Evolutionary conservation across 1,140 invertebrate genomes (phyloP).

Genomic region (Chelonus insularis): DNA sequence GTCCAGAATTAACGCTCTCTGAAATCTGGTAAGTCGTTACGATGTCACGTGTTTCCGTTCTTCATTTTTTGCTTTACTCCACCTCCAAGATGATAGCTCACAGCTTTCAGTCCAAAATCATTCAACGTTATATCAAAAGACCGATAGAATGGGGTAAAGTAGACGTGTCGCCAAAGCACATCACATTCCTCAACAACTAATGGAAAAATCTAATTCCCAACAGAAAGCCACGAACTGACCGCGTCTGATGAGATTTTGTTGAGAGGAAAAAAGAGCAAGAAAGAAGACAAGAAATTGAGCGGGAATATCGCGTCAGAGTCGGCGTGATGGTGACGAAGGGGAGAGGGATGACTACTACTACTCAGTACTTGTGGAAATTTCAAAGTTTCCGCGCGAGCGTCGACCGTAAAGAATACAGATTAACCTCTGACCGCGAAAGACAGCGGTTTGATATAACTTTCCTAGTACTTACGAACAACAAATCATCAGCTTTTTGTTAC

Average conservation of each 20-base stretch:
- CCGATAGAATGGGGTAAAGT: too few relatives aligned
- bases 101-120: too few relatives aligned
- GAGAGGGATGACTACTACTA: not conserved
- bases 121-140: too few relatives aligned
- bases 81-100: too few relatives aligned
- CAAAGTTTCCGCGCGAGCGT: constrained; percentile 35
- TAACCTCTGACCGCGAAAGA: constrained; percentile 37
- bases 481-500: too few relatives aligned
- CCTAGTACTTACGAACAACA: too few relatives aligned
- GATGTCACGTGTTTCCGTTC: constrained; percentile 14
- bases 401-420: constrained; percentile 45
- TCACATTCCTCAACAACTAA: constrained; percentile 1
- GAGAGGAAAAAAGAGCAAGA: constrained; percentile 19
- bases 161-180: not conserved
- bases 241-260: constrained; percentile 29
- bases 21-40: not conserved
- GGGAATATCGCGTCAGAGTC: constrained; percentile 7
- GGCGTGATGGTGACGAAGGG: too few relatives aligned
- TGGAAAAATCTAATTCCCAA: not conserved
- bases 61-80: not conserved
- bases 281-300: constrained; percentile 22
- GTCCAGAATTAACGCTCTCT: constrained; percentile 51
- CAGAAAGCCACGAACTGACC: constrained; percentile 25
- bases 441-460: constrained; percentile 20
- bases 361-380: constrained; percentile 27